Percentiles rank a stretch among this genome's conserved stretches.
phyloP scores from a whole-genome alignment of 2,113 vertebrate species.

The Phasianus colchicus region DNA sequence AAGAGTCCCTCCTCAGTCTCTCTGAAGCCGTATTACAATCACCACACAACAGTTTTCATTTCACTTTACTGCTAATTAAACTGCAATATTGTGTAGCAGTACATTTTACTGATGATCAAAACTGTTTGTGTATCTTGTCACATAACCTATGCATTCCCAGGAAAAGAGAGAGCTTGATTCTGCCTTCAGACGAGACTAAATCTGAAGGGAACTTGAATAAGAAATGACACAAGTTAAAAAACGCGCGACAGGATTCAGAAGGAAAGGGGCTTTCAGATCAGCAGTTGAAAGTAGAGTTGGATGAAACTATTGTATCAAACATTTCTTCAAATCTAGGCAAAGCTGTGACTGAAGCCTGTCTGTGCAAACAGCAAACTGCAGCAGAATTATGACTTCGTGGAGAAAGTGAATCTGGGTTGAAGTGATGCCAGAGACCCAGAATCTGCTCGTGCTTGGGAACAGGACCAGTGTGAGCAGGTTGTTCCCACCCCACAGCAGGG shows the following conservation, averaged over 20 bases:
- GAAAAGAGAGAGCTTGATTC: slow-evolving; percentile 38
- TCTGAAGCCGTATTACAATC: not conserved
- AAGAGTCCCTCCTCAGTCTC: not conserved
- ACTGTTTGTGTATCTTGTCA: slow-evolving; percentile 56
- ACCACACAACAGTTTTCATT: not conserved
- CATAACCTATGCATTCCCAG: slow-evolving; percentile 53
- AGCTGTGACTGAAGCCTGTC: slow-evolving; percentile 47
- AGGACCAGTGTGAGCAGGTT: not conserved
- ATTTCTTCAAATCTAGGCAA: slow-evolving; percentile 38
- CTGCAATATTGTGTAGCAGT: not conserved
- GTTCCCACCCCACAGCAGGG: not conserved
- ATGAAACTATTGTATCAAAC: slow-evolving; percentile 63
- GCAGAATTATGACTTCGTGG: not conserved
- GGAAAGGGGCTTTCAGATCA: slow-evolving; percentile 45
- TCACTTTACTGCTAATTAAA: slow-evolving; percentile 27
- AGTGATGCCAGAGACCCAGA: not conserved
- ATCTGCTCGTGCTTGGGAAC: not conserved
- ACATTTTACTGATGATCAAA: slow-evolving; percentile 46
- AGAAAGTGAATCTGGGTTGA: not conserved
- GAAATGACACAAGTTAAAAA: slow-evolving; percentile 54
- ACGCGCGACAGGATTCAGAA: slow-evolving; percentile 31
- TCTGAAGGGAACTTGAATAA: slow-evolving; percentile 65
- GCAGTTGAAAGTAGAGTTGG: slow-evolving; percentile 58
- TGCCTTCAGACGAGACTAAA: slow-evolving; percentile 48
- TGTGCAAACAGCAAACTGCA: slow-evolving; percentile 24